phyloP scores from a whole-genome alignment of 2,888 invertebrate species.

The Lepidocyrtoides sp. region DNA sequence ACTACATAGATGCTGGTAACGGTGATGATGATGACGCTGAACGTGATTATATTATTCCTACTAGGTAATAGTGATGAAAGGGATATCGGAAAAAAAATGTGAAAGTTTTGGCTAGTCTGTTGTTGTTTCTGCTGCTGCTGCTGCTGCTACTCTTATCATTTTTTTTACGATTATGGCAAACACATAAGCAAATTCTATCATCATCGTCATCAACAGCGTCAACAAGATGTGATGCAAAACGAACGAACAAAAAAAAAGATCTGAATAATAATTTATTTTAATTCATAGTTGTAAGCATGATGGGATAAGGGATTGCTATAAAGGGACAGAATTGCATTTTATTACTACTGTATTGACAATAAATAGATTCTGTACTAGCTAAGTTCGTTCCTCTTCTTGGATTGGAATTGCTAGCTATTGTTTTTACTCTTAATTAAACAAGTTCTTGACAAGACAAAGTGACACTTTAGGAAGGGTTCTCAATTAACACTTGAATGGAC shows the following conservation, averaged over 20 bases:
- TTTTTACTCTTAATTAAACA: not conserved
- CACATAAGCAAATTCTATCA: not conserved
- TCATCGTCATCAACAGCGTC: not conserved
- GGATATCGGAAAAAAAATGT: constrained; percentile 75
- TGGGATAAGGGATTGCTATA: not conserved
- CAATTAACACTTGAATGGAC: not conserved
- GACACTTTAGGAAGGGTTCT: constrained; percentile 3
- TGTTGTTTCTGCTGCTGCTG: not conserved
- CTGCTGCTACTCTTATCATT: constrained; percentile 10
- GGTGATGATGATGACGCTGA: constrained; percentile 44
- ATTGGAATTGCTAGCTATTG: no score
- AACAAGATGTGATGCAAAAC: not conserved
- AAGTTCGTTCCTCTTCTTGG: not conserved
- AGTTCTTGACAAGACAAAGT: not conserved
- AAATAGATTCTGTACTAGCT: not conserved
- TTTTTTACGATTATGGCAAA: constrained; percentile 7
- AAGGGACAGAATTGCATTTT: constrained; percentile 1
- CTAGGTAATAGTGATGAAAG: constrained; percentile 39
- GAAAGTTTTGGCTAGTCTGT: constrained; percentile 62
- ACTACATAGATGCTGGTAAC: not conserved
- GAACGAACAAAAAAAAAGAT: not conserved
- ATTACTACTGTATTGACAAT: not conserved
- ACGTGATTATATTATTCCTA: constrained; percentile 39
- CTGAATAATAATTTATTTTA: not conserved
- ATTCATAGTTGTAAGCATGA: not conserved